Evolutionary conservation across 2,797 vertebrate genomes (phyloP), one percentile per base, ranked within the genome.

Genomic region (Limnodromus scolopaceus): DNA sequence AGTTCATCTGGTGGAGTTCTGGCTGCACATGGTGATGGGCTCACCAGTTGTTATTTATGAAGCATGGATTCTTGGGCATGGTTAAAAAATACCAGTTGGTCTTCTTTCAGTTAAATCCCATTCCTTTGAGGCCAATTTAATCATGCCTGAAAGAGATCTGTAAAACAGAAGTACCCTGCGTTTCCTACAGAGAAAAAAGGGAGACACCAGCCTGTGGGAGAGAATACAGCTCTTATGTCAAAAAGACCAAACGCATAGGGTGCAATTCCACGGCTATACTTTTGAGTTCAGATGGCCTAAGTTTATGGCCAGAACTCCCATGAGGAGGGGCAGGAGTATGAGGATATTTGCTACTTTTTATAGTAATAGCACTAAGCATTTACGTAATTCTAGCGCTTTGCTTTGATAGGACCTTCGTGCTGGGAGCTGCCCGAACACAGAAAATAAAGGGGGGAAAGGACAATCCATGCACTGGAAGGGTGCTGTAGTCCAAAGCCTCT

Each of bases 161-260:
- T 86, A 58, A 81, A 92, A 96, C 84, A 95, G 91, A 94, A 97
- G 71, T 61, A 78, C 57, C 95, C 81, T 7, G n/a, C 78, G 38
- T 84, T 89, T 94, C 91, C 95, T 93, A 69, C 86, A 84, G 92
- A 87, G 95, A 92, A 97, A 91, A 95, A 95, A 96, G 86, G 86
- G 94, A 83, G 74, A 82, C 66, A 84, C 34, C 63, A 87, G 74
- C 83, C 81, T 77, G 43, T 2, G 3, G 71, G 58, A 82, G 22
- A 95, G 60, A 93, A 87, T 66, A 66, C 43, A 53, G 54, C 75
- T 77, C 89, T 81, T 23, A 69, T 6, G 86, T 76, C 84, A 66
- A 41, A 87, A 87, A 89, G 36, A 92, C 51, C 66, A 66, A 75
- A 83, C 0, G 10, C 51, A 80, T 27, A 85, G 63, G 54, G 46